Evolutionary conservation across 2,888 invertebrate species (phyloP).

Genomic region (Gymnosoma rotundatum): DNA sequence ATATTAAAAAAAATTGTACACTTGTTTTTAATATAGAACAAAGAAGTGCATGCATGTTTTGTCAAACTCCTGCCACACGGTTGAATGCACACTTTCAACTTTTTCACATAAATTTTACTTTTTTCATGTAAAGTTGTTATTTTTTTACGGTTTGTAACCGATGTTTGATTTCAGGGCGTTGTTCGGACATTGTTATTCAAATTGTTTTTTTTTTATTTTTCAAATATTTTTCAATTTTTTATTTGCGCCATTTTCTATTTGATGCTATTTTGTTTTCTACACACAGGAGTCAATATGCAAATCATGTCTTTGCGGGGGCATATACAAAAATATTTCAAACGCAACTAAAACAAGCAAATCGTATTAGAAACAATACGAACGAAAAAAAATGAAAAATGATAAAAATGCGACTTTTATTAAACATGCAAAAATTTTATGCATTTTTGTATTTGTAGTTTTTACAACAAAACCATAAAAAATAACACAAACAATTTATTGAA

Average conservation of each 20-base stretch:
- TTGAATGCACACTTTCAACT: slow-evolving; percentile 49
- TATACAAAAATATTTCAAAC: slow-evolving; percentile 46
- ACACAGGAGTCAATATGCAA: slow-evolving; percentile 36
- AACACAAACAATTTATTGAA: slow-evolving; percentile 7
- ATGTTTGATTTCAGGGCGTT: slow-evolving; percentile 67
- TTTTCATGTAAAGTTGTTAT: slow-evolving; percentile 39
- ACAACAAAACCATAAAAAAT: slow-evolving; percentile 14
- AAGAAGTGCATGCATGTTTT: slow-evolving; percentile 55
- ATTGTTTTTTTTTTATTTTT: background rate
- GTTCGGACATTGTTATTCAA: slow-evolving; percentile 46
- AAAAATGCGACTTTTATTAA: slow-evolving; percentile 6
- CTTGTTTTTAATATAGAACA: slow-evolving; percentile 41
- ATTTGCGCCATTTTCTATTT: slow-evolving; percentile 3
- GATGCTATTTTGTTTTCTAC: slow-evolving; percentile 5
- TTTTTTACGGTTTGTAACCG: slow-evolving; percentile 48
- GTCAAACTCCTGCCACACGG: slow-evolving; percentile 48
- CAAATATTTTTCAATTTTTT: slow-evolving; percentile 19
- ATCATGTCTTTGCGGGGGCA: slow-evolving; percentile 44
- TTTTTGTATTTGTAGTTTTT: slow-evolving; percentile 32
- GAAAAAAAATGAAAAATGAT: background rate
- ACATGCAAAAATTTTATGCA: slow-evolving; percentile 32
- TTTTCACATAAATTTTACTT: slow-evolving; percentile 16
- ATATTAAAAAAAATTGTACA: background rate
- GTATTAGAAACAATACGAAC: slow-evolving; percentile 53
- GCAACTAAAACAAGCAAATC: slow-evolving; percentile 40